These are phyloP conservation scores for Choloepus didactylus DNA, from an alignment of 2,797 vertebrate species.

Conservation along the genomic window DNA sequence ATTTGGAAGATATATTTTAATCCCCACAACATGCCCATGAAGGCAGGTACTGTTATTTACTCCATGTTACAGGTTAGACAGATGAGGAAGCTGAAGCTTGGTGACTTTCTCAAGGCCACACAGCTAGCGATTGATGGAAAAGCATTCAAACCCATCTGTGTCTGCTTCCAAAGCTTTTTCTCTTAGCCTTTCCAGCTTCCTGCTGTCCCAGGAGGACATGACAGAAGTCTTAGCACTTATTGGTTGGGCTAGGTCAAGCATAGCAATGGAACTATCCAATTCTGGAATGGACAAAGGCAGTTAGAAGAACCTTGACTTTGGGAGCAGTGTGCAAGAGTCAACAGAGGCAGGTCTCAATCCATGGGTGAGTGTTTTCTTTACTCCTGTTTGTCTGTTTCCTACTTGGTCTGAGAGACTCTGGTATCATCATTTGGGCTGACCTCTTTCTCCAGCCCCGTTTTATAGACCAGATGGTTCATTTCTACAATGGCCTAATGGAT, in stretches of 20 bases:
- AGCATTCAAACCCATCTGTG: not conserved
- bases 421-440: conserved; percentile 32
- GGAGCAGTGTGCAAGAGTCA: not conserved
- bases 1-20: conserved; percentile 16
- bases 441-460: conserved; percentile 55
- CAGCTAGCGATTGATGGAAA: not conserved
- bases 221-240: not conserved
- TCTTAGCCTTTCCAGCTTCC: not conserved
- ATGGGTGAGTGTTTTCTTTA: conserved; percentile 76
- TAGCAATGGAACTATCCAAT: not conserved
- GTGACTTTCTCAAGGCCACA: not conserved
- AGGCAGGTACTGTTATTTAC: not conserved
- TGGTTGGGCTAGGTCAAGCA: not conserved
- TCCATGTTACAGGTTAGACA: not conserved
- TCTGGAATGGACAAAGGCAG: not conserved
- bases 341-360: not conserved
- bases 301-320: conserved; percentile 37
- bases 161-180: not conserved
- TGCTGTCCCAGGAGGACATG: not conserved
- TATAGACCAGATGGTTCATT: conserved; percentile 58
- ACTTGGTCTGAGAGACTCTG: conserved; percentile 76
- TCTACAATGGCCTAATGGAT: not conserved
- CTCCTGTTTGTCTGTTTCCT: conserved; percentile 68
- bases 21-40: not conserved
- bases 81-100: not conserved